Percentiles rank a stretch among this genome's conserved stretches.
Conservation (phyloP, 1,140 invertebrate species). For the Mercenaria mercenaria region DNA sequence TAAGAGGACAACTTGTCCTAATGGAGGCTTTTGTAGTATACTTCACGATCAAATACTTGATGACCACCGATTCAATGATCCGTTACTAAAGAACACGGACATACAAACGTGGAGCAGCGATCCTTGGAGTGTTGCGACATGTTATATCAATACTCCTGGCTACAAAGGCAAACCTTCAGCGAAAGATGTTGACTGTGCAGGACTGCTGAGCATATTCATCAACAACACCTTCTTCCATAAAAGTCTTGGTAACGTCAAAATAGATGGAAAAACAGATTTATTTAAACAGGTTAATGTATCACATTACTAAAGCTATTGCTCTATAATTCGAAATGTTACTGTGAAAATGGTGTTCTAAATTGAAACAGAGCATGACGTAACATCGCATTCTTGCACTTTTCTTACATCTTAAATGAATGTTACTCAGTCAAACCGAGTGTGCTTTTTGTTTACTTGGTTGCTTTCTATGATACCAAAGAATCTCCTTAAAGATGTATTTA, state of each 20-base stretch:
- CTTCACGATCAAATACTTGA: not conserved
- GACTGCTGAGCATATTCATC: not conserved
- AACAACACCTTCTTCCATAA: not conserved
- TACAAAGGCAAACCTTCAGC: not conserved
- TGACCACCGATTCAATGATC: not conserved
- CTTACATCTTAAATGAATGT: too few species aligned
- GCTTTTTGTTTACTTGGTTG: too few species aligned
- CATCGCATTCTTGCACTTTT: too few species aligned
- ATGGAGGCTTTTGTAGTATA: not conserved
- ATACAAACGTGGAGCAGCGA: not conserved
- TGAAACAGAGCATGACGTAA: too few species aligned
- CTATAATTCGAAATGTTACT: too few species aligned
- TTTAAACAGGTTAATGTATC: not conserved
- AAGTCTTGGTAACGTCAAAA: not conserved
- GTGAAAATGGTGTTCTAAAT: too few species aligned
- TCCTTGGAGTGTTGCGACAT: not conserved
- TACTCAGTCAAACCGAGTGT: too few species aligned
- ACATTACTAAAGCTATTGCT: too few species aligned
- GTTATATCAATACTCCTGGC: not conserved
- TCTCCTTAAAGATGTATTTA: too few species aligned
- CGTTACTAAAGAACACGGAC: not conserved
- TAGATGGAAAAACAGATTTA: not conserved
- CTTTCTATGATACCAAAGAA: too few species aligned
- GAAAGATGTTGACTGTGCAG: not conserved
- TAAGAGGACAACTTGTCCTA: not conserved